Evolutionary conservation across 2,113 vertebrate species (phyloP).

Genomic region (Uria aalge): DNA sequence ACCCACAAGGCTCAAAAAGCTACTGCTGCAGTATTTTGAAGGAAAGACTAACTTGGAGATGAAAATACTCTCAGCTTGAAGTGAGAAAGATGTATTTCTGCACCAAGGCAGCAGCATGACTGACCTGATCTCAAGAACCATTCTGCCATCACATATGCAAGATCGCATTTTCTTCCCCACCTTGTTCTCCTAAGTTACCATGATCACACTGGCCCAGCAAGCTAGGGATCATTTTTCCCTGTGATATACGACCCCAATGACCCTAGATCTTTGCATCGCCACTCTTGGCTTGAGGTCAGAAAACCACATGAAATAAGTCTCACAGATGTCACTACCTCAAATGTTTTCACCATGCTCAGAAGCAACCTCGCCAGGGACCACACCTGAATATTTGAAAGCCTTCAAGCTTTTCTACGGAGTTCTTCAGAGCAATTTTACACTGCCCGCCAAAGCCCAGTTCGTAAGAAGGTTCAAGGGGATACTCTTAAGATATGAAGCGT

Average conservation of each 20-base stretch:
- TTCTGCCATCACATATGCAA: background rate
- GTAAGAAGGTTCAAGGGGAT: background rate
- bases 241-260: background rate
- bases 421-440: fast-evolving
- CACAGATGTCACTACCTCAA: background rate
- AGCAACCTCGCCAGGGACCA: background rate
- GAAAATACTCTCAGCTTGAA: background rate
- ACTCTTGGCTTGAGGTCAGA: background rate
- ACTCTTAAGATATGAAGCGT: fast-evolving
- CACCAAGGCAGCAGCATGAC: background rate
- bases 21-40: background rate
- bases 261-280: background rate
- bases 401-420: fast-evolving
- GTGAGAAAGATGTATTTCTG: background rate
- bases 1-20: background rate
- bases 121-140: background rate
- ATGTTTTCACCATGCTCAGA: fast-evolving
- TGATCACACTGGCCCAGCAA: background rate
- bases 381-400: background rate
- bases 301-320: background rate
- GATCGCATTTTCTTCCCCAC: background rate
- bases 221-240: background rate
- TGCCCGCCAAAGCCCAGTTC: fast-evolving
- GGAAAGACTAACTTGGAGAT: background rate
- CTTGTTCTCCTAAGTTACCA: background rate